Evolutionary conservation across 2,113 vertebrate genomes (phyloP).

Genomic region (Oryctolagus cuniculus): mOryCun1.1 NC_091443.1:67482001-67482500

Average conservation of each 20-base stretch:
- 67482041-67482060: constrained; percentile 40
- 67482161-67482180: neutral
- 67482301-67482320: neutral
- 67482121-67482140: constrained; percentile 20
- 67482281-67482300: neutral
- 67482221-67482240: neutral
- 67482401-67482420: neutral
- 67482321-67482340: neutral
- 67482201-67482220: neutral
- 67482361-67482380: neutral
- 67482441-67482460: neutral
- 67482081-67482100: constrained; percentile 22
- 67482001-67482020: constrained; percentile 40
- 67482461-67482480: constrained; percentile 18
- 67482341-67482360: neutral
- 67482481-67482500: neutral
- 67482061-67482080: constrained; percentile 26
- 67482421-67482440: constrained; percentile 55
- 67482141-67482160: constrained; percentile 4
- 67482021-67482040: constrained; percentile 7
- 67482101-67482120: neutral
- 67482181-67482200: constrained; percentile 5
- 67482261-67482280: neutral
- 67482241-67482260: neutral
- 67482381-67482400: constrained; percentile 39